These are phyloP conservation scores for Drosophila austrosaltans DNA, from an alignment of 2,888 invertebrate genomes.

Conservation along the genomic window DNA sequence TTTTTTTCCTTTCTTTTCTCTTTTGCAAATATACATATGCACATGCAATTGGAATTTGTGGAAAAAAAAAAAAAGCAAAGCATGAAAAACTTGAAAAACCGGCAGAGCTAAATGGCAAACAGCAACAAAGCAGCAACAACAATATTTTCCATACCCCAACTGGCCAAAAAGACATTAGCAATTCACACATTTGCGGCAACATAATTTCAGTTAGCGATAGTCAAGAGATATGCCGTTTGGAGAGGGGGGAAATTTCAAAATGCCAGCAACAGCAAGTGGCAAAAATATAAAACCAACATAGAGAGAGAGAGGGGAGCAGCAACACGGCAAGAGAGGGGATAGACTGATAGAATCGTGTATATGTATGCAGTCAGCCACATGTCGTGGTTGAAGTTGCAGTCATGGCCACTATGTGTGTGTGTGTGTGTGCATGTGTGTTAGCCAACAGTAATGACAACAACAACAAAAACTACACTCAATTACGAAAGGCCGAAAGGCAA, in stretches of 20 bases:
- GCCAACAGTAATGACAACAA: conserved; percentile 2
- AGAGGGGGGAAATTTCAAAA: conserved; percentile 38
- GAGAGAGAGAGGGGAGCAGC: conserved; percentile 25
- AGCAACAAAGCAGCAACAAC: conserved; percentile 32
- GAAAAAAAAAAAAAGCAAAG: conserved; percentile 51
- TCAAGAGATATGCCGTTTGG: conserved; percentile 25
- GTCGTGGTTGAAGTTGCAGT: conserved; percentile 46
- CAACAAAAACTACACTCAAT: conserved; percentile 47
- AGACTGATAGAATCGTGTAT: conserved; percentile 28
- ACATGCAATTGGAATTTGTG: conserved; percentile 60
- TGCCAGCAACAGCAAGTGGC: conserved; percentile 43
- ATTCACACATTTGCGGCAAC: conserved; percentile 73
- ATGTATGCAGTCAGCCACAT: conserved; percentile 31
- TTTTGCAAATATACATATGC: conserved; percentile 43
- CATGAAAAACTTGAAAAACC: conserved; percentile 76
- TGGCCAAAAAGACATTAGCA: conserved; percentile 72
- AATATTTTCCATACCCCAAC: conserved; percentile 42
- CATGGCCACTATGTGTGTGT: neutral
- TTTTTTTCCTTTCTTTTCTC: neutral
- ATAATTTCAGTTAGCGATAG: conserved; percentile 64
- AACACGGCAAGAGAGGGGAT: neutral
- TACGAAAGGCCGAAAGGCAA: conserved; percentile 53
- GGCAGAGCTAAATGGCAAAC: conserved; percentile 50
- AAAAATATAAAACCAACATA: conserved; percentile 9
- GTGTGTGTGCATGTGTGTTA: neutral